Percentiles rank a stretch among this genome's conserved stretches.
phyloP scores from a whole-genome alignment of 2,113 vertebrate genomes.

The Atractosteus spatula region DNA sequence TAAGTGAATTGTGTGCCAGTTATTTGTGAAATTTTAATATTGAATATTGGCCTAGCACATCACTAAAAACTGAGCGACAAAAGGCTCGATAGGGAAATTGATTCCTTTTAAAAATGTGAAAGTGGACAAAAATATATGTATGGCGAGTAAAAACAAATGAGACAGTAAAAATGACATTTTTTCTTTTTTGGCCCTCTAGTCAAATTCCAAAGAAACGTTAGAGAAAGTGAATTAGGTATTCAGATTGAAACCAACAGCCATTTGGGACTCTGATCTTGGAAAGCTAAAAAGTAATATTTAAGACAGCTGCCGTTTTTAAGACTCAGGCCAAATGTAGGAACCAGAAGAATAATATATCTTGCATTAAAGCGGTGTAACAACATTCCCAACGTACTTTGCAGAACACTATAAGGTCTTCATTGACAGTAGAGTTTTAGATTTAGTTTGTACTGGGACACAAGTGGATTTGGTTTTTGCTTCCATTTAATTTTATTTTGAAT shows the following conservation, averaged over 20 bases:
- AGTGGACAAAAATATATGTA: too few species aligned
- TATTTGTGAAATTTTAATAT: too few species aligned
- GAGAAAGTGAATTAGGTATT: neutral
- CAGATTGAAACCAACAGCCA: neutral
- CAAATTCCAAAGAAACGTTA: neutral
- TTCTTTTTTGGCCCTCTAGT: neutral
- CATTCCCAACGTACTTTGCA: neutral
- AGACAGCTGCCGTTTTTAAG: conserved; percentile 1
- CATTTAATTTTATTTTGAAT: neutral
- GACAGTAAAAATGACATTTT: neutral
- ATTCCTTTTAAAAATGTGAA: too few species aligned
- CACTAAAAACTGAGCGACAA: too few species aligned
- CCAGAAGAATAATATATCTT: neutral
- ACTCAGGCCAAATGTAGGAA: neutral
- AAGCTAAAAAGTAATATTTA: conserved; percentile 2
- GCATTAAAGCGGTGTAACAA: conserved; percentile 5
- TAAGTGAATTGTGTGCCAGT: too few species aligned
- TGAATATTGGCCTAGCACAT: too few species aligned
- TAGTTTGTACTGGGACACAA: neutral
- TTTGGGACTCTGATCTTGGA: conserved; percentile 9
- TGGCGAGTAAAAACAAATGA: neutral
- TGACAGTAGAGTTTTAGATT: too few species aligned
- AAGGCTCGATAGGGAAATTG: too few species aligned
- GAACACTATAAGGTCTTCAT: neutral
- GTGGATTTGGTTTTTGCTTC: neutral